A percentile compares a stretch with the other conserved stretches of the same genome.
phyloP scores from a whole-genome alignment of 2,888 invertebrate species.

The Acleris cristana region DNA sequence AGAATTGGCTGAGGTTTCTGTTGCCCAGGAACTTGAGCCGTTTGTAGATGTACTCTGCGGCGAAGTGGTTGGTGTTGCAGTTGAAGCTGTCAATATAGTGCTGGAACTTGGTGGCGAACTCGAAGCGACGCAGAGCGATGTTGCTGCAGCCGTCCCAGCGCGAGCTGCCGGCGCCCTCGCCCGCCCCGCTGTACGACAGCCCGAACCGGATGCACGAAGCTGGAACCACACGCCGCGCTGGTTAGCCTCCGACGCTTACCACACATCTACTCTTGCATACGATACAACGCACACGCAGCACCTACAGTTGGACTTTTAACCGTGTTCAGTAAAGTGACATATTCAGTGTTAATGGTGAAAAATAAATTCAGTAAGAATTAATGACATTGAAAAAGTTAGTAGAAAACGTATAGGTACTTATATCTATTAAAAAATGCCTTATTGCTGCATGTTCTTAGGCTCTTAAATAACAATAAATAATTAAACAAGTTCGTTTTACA shows the following conservation, averaged over 20 bases:
- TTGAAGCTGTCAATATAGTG: conserved; percentile 97
- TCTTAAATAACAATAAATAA: too few relatives aligned
- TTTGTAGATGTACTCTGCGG: conserved; percentile 97
- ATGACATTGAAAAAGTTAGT: too few relatives aligned
- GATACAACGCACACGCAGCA: not conserved
- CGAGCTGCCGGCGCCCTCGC: conserved; percentile 43
- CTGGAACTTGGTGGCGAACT: conserved; percentile 92
- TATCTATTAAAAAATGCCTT: too few relatives aligned
- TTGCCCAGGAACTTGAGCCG: conserved; percentile 95
- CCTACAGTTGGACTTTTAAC: not conserved
- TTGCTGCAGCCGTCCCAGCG: conserved; percentile 96
- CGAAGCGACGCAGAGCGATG: conserved; percentile 91
- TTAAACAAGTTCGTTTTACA: too few relatives aligned
- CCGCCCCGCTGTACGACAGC: conserved; percentile 90
- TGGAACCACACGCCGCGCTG: conserved; percentile 51
- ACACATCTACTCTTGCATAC: conserved; percentile 3
- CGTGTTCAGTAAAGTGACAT: too few relatives aligned
- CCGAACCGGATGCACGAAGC: conserved; percentile 86
- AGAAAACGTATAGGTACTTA: too few relatives aligned
- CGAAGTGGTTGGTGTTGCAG: conserved; percentile 97
- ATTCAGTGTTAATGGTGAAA: too few relatives aligned
- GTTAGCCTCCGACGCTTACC: not conserved
- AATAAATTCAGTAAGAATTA: too few relatives aligned
- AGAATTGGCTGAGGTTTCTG: conserved; percentile 90
- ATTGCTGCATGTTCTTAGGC: too few relatives aligned